These are phyloP conservation scores for Flexamia atlantica DNA, from an alignment of 2,888 invertebrate species.

Conservation along the genomic window DNA sequence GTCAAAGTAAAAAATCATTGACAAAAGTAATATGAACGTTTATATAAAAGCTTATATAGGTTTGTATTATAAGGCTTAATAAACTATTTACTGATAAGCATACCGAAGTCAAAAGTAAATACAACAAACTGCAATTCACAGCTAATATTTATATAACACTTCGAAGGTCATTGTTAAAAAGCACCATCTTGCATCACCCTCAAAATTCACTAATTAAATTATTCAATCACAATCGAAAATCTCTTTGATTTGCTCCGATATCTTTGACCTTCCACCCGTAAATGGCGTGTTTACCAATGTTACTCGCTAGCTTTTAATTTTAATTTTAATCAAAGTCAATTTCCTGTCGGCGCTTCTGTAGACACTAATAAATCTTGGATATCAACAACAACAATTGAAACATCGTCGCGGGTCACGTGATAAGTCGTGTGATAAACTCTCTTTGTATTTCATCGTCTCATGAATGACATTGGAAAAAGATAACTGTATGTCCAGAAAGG, in stretches of 20 bases:
- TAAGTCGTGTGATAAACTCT: neutral
- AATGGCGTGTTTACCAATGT: neutral
- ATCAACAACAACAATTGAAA: neutral
- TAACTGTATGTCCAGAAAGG: too few relatives aligned
- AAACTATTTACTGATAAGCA: too few relatives aligned
- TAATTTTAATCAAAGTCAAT: too few relatives aligned
- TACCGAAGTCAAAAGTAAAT: too few relatives aligned
- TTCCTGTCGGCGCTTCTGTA: slow-evolving; percentile 1
- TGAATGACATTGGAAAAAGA: neutral
- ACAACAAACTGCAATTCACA: too few relatives aligned
- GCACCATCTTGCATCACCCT: slow-evolving; percentile 11
- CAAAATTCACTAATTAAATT: neutral
- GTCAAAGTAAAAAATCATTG: too few relatives aligned
- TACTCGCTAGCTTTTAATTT: too few relatives aligned
- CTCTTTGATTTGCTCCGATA: neutral
- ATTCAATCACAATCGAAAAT: neutral
- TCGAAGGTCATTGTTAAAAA: too few relatives aligned
- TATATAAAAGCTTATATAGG: too few relatives aligned
- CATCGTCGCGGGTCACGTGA: neutral
- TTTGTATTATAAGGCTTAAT: too few relatives aligned
- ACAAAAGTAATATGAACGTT: too few relatives aligned
- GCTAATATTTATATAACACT: too few relatives aligned
- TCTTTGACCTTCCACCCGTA: neutral
- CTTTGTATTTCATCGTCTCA: neutral
- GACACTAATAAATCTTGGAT: neutral